Conservation (phyloP, 1,140 invertebrate species). For the Adelges cooleyi region DNA sequence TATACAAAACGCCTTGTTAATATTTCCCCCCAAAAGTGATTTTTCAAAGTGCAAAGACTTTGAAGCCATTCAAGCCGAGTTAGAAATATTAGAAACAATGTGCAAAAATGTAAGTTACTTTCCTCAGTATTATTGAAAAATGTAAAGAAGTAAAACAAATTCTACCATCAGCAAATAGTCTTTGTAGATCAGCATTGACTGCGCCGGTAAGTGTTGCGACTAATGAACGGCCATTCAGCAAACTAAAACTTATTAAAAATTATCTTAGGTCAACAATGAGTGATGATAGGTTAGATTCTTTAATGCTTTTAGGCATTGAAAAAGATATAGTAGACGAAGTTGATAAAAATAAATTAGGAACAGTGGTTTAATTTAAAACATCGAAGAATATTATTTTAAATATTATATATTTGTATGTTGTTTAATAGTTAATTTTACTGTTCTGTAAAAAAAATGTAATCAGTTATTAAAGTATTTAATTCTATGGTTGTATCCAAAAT, state of each 20-base stretch:
- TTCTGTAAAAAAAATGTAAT: too few species aligned
- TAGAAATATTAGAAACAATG: constrained; percentile 3
- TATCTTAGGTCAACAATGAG: not conserved
- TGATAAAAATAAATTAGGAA: too few species aligned
- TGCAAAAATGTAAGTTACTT: not conserved
- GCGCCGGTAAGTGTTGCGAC: not conserved
- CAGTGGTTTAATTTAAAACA: too few species aligned
- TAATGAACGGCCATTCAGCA: not conserved
- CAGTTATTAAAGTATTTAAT: too few species aligned
- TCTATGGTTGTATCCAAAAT: too few species aligned
- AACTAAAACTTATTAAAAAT: not conserved
- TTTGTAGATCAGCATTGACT: constrained; percentile 5
- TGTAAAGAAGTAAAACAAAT: constrained; percentile 8
- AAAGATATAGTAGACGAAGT: too few species aligned
- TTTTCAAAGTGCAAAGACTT: constrained; percentile 3
- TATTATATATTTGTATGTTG: too few species aligned
- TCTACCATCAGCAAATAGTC: not conserved
- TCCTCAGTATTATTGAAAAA: not conserved
- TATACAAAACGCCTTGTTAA: constrained; percentile 4
- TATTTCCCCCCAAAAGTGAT: not conserved
- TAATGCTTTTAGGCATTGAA: not conserved
- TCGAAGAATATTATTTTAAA: too few species aligned
- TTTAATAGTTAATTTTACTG: too few species aligned
- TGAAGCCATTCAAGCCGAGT: not conserved
- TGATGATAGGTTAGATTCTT: not conserved